phyloP scores from a whole-genome alignment of 2,888 invertebrate genomes.

The Dicyrtoma fusca region DNA sequence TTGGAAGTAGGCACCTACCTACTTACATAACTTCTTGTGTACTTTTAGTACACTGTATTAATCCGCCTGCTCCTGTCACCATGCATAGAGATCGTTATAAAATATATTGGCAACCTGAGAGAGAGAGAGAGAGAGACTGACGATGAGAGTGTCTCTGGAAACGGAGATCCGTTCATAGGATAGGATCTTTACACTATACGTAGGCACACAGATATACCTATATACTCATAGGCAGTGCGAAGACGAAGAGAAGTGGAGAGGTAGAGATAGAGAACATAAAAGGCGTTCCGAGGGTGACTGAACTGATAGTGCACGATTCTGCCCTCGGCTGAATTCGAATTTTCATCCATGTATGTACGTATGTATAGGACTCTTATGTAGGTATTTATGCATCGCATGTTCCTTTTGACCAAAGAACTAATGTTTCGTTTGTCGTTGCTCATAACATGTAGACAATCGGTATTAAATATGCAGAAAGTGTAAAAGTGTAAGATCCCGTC shows the following conservation, averaged over 20 bases:
- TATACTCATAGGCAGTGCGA: not conserved
- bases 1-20: constrained; percentile 9
- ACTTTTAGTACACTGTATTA: too few species aligned
- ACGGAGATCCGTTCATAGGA: not conserved
- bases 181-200: not conserved
- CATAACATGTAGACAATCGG: not conserved
- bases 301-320: constrained; percentile 49
- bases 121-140: too few species aligned
- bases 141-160: not conserved
- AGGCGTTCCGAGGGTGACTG: constrained; percentile 49
- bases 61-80: too few species aligned
- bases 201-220: not conserved
- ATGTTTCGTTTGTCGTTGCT: not conserved
- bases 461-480: not conserved
- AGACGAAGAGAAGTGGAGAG: not conserved
- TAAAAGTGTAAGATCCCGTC: not conserved
- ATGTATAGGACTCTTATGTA: too few species aligned
- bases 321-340: constrained; percentile 38
- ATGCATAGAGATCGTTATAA: too few species aligned
- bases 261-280: constrained; percentile 17
- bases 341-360: constrained; percentile 27
- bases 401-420: too few species aligned
- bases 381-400: too few species aligned
- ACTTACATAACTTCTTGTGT: too few species aligned
- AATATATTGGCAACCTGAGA: too few species aligned